These are phyloP conservation scores for Scelioninae gen. 2 DNA, from an alignment of 2,888 invertebrate genomes.

Conservation along the genomic window DNA sequence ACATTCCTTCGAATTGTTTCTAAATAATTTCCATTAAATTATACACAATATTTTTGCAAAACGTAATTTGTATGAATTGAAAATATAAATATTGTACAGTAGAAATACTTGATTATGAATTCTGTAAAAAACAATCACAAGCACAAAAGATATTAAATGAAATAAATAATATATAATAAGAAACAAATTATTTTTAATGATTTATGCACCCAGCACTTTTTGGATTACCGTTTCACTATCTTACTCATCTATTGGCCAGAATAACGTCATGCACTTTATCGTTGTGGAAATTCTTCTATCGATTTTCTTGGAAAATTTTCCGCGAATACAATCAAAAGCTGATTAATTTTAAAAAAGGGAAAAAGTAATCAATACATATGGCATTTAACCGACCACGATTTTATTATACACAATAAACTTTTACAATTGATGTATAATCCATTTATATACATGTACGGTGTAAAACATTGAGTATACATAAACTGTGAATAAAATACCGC, in stretches of 20 bases:
- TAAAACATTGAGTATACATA: conserved; percentile 68
- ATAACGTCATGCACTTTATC: too few species aligned
- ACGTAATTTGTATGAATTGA: conserved; percentile 8
- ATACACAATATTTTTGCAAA: conserved; percentile 9
- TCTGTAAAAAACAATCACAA: conserved; percentile 28
- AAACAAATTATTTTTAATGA: not conserved
- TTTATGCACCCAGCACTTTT: too few species aligned
- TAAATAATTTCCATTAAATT: not conserved
- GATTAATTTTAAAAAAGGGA: too few species aligned
- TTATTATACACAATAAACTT: conserved; percentile 63
- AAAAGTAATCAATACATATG: conserved; percentile 4
- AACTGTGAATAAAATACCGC: conserved; percentile 69
- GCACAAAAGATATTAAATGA: conserved; percentile 19
- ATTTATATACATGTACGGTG: conserved; percentile 66
- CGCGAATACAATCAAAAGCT: too few species aligned
- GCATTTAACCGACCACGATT: conserved; percentile 57
- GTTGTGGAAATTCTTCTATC: too few species aligned
- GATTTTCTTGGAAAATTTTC: too few species aligned
- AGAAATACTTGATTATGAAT: conserved; percentile 11
- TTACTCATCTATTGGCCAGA: too few species aligned
- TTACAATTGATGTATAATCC: conserved; percentile 68
- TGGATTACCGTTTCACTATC: too few species aligned
- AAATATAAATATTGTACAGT: conserved; percentile 29
- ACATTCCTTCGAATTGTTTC: not conserved
- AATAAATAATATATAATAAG: conserved; percentile 9